These are phyloP conservation scores for Acanthurus tractus DNA, from an alignment of 2,797 vertebrate genomes.

Conservation along the genomic window DNA sequence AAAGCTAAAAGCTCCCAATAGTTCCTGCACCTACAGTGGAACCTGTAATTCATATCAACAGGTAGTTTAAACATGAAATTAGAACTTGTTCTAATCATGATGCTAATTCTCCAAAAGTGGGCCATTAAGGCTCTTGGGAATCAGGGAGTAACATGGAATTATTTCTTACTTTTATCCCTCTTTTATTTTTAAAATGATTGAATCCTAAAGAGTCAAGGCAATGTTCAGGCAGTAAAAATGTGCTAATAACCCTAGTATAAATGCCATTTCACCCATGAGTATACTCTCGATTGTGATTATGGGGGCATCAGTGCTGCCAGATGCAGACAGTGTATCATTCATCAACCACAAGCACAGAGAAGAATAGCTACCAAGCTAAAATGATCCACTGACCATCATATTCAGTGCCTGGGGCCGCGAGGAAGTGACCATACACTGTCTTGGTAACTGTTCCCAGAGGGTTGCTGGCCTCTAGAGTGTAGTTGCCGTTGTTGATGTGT, in stretches of 20 bases:
- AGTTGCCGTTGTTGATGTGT: slow-evolving; percentile 98
- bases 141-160: slow-evolving; percentile 30
- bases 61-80: slow-evolving; percentile 33
- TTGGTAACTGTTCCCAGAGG: slow-evolving; percentile 91
- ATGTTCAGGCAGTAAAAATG: slow-evolving; percentile 25
- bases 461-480: slow-evolving; percentile 95
- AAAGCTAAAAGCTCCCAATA: slow-evolving; percentile 47
- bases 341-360: slow-evolving; percentile 10
- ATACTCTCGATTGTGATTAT: slow-evolving; percentile 31
- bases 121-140: slow-evolving; percentile 20
- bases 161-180: slow-evolving; percentile 27
- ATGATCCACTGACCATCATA: slow-evolving; percentile 65
- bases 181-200: slow-evolving; percentile 20
- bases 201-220: slow-evolving; percentile 5
- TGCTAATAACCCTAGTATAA: slow-evolving; percentile 23
- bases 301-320: slow-evolving; percentile 7
- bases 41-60: slow-evolving; percentile 33
- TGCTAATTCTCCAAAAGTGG: slow-evolving; percentile 21
- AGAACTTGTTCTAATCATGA: slow-evolving; percentile 24
- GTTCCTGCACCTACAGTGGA: slow-evolving; percentile 3
- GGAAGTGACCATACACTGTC: slow-evolving; percentile 95
- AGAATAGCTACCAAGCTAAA: background rate
- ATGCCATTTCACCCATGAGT: slow-evolving; percentile 2
- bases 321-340: slow-evolving; percentile 14
- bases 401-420: slow-evolving; percentile 87